These are phyloP conservation scores for Grammomys surdaster DNA, from an alignment of 2,113 vertebrate species.

Conservation along the genomic window DNA sequence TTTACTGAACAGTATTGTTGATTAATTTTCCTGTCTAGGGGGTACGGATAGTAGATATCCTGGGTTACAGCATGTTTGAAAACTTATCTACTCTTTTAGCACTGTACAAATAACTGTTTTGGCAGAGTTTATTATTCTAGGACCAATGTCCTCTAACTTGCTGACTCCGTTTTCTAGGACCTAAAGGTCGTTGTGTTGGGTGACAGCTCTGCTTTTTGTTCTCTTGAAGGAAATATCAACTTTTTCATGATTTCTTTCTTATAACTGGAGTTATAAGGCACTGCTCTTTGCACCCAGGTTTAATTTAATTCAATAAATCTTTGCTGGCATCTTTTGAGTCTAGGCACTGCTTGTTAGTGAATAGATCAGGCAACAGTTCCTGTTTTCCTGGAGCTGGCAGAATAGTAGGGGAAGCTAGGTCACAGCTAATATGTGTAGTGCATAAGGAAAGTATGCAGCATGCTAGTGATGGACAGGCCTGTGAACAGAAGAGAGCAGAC, in stretches of 20 bases:
- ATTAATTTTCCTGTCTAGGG: background rate
- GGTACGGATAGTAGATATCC: background rate
- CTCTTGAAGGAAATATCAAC: background rate
- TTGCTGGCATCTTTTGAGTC: background rate
- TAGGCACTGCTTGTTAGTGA: background rate
- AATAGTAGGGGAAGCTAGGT: background rate
- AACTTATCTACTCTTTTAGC: background rate
- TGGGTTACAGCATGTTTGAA: background rate
- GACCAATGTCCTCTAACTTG: background rate
- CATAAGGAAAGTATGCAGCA: background rate
- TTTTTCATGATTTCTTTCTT: background rate
- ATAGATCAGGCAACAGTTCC: background rate
- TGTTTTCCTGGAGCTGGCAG: background rate
- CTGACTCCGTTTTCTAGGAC: background rate
- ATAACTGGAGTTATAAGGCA: background rate
- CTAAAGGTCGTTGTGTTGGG: background rate
- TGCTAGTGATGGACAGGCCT: background rate
- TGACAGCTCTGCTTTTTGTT: background rate
- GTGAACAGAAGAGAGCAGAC: background rate
- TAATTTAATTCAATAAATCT: background rate
- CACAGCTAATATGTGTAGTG: background rate
- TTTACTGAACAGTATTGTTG: background rate
- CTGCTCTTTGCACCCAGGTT: background rate
- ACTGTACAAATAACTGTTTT: background rate
- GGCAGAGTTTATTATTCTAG: background rate